phyloP scores from a whole-genome alignment of 2,113 vertebrate genomes.

The Oreochromis aureus region DNA sequence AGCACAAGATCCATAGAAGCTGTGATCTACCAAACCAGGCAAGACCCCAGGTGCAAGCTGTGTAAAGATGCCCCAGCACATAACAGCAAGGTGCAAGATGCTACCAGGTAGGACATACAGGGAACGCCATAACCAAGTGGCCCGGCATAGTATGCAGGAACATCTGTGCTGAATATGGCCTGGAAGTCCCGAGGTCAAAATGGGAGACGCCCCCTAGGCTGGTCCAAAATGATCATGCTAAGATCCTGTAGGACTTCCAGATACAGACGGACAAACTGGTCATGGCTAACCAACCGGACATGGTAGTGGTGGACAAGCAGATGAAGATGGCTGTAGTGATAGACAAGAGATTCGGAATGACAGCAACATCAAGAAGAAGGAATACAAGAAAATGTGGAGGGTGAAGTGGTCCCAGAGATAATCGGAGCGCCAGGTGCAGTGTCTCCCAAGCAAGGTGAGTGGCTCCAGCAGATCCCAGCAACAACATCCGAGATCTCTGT shows the following conservation, averaged over 20 bases:
- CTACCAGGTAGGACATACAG: not conserved
- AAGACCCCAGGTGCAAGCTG: rapidly evolving
- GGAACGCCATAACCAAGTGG: not conserved
- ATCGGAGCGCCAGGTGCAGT: rapidly evolving
- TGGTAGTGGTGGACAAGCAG: not conserved
- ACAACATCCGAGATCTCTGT: not conserved
- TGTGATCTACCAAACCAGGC: not conserved
- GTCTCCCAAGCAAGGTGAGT: not conserved
- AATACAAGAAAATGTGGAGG: not conserved
- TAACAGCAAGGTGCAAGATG: not conserved
- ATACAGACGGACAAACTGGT: not conserved
- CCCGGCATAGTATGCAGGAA: not conserved
- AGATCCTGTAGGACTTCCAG: not conserved
- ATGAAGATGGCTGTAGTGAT: not conserved
- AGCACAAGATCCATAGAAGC: not conserved
- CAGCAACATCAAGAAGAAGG: not conserved
- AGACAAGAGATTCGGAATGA: not conserved
- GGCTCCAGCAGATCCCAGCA: not conserved
- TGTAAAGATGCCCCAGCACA: not conserved
- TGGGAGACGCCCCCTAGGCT: not conserved
- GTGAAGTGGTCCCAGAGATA: not conserved
- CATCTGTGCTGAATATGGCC: not conserved
- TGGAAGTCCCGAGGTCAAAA: not conserved
- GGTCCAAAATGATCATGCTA: not conserved
- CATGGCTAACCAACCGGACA: not conserved